Evolutionary conservation across 2,888 invertebrate species (phyloP), one percentile per base, ranked within the genome.

Genomic region (Caenorhabditis sp.): DNA sequence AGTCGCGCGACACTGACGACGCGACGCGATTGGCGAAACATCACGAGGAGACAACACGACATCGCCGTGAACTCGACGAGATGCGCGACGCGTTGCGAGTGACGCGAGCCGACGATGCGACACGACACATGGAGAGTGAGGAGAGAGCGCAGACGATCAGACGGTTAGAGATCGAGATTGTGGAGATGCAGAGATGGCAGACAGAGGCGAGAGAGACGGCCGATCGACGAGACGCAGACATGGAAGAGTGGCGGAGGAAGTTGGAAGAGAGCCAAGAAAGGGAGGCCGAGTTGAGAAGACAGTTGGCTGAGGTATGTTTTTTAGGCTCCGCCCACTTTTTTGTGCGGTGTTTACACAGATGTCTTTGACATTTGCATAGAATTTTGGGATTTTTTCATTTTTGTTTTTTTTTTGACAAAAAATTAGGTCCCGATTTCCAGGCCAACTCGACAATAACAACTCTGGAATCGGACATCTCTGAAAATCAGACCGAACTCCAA

Each of bases 201-300:
- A 74, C 74, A 6, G 57, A 51, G n/a, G 72, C 71, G 51, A 66
- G 62, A 43, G 63, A 64, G 19, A 50, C 67, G 14, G 55, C 58
- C 1, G 77, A 79, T 61, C 69, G 73, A 62, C 54, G 70, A 36
- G 76, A 77, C 5, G n/a, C 53, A 21, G 71, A 72, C 50, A 71
- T 70, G 14, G 36, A 26, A 2, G 77, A 77, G 61, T 67, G 67
- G 24, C 66, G 72, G 8, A 50, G 58, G 19, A 66, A 77, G 50
- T 57, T 71, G 17, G 79, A 79, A 27, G 72, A 76, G 49, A 62
- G 64, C 43, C 58, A 68, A 27, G 67, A 69, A 50, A 76, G 69
- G 43, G 79, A 79, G 50, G 63, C 64, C 21, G 77, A 77, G 49
- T 60, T 78, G n/a, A 36, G 74, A 26, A 74, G 54, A 10, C 65